Base-by-base conservation (phyloP, 2,888 invertebrate species). In the Philaethria dido region DNA sequence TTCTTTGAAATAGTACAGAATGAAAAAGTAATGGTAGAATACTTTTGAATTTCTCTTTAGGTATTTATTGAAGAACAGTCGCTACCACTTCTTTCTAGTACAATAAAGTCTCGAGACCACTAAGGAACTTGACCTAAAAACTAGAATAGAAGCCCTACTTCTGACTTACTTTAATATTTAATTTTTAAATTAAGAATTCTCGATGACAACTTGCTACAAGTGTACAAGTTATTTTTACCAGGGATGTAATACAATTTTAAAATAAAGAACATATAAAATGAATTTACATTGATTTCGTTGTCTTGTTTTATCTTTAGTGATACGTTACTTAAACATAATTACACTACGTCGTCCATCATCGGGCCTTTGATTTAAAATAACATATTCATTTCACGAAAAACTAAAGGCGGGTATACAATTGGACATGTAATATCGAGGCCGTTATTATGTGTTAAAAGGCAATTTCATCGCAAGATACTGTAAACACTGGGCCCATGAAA, bases 401-500 rank as follows among this genome's bases (percentile, higher is more conserved):
- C 29, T 59, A 29, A 44, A 59, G 16, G 25, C 44, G 25, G 42
- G n/a, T 57, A 59, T n/a, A 45, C 59, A 45, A 45, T 60, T 18
- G 59, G 29, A 60, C 44, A 44, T 60, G 16, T 60, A 29, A 60
- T 60, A 60, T 60, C 60, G 44, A n/a, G 36, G 45, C 29, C 25
- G 50, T 54, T 42, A 69, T 66, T 66, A 60, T 64, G 62, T 66
- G 69, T 63, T 68, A 69, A 67, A 69, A 62, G 71, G 52, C 57
- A 69, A 69, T 59, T 69, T 69, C 47, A 67, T 69, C 62, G 62
- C 61, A 22, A 61, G 66, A 64, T 65, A 70, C 55, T 63, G 69
- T 71, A 69, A 67, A 68, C 69, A 72, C 36, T 22, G 25, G 64
- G 44, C 60, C 47, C 63, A 60, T 71, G 69, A 69, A 73, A 70